Evolutionary conservation across 2,113 vertebrate species (phyloP).

Genomic region (Gambusia holbrooki): DNA sequence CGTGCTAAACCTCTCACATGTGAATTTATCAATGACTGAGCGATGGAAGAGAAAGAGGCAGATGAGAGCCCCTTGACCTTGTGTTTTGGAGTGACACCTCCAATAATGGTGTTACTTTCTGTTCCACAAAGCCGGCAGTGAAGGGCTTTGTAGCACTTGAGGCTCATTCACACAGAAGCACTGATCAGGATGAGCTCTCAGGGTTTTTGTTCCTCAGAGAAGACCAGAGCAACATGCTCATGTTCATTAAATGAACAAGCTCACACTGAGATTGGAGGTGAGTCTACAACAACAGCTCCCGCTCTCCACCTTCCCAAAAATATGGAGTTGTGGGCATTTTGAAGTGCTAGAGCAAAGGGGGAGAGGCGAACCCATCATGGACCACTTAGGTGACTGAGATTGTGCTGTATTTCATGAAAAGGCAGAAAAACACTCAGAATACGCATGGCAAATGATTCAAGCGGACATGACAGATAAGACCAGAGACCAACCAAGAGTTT

Average conservation of each 20-base stretch:
- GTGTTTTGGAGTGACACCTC: constrained; percentile 22
- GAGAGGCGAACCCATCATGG: constrained; percentile 23
- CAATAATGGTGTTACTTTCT: constrained; percentile 33
- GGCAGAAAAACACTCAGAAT: background rate
- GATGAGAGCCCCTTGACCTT: constrained; percentile 30
- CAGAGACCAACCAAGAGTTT: constrained; percentile 19
- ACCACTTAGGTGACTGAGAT: constrained; percentile 31
- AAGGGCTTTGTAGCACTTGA: constrained; percentile 29
- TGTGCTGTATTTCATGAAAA: constrained; percentile 18
- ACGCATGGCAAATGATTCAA: background rate
- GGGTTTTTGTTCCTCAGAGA: constrained; percentile 1
- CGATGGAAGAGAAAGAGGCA: background rate
- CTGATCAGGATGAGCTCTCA: background rate
- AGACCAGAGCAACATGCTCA: constrained; percentile 13
- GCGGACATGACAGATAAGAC: constrained; percentile 20
- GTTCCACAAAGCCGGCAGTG: constrained; percentile 21
- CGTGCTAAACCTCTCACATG: background rate
- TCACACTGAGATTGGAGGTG: constrained; percentile 15
- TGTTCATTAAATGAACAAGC: constrained; percentile 31
- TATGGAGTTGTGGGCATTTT: constrained; percentile 27
- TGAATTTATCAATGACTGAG: background rate
- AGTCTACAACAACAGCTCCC: constrained; percentile 4
- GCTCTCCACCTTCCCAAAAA: constrained; percentile 28
- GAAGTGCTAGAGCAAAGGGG: constrained; percentile 27
- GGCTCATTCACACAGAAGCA: background rate